phyloP scores from a whole-genome alignment of 30 jellyfish, hydroid and myxozoan genomes.

The Rhopilema esculentum region DNA sequence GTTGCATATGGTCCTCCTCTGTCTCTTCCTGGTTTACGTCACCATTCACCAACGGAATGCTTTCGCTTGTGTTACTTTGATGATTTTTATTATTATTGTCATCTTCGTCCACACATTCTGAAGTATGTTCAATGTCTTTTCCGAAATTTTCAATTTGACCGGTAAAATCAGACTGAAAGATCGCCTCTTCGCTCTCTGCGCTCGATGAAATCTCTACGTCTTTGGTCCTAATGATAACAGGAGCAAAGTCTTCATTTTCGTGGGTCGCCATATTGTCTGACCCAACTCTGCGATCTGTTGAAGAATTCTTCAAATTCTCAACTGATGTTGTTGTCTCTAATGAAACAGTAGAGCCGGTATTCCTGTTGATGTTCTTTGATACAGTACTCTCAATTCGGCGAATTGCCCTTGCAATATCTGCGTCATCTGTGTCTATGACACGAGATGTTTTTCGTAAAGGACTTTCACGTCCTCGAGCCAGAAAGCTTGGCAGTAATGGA shows the following conservation, averaged over 20 bases:
- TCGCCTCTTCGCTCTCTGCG: not conserved
- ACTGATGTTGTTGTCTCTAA: constrained; percentile 34
- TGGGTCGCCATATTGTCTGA: constrained; percentile 41
- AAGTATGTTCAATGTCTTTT: not conserved
- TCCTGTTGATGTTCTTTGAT: constrained; percentile 62
- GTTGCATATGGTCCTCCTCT: not conserved
- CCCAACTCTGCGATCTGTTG: constrained; percentile 34
- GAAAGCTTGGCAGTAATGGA: constrained; percentile 45
- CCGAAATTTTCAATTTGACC: not conserved
- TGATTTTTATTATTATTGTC: constrained; percentile 6
- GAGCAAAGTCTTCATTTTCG: constrained; percentile 12
- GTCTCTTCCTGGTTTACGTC: constrained; percentile 8
- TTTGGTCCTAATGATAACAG: not conserved
- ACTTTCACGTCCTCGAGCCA: constrained; percentile 69
- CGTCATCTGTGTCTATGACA: constrained; percentile 76
- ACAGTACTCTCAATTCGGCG: constrained; percentile 78
- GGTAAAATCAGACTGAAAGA: not conserved
- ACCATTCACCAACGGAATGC: constrained; percentile 29
- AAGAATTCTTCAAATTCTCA: constrained; percentile 11
- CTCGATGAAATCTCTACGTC: not conserved
- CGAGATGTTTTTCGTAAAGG: constrained; percentile 64
- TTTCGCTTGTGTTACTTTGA: not conserved
- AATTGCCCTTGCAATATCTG: constrained; percentile 75
- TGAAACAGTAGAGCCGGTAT: constrained; percentile 44
- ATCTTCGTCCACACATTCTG: not conserved